Percentiles rank a stretch among this genome's conserved stretches.
These are phyloP conservation scores for Muscicapa comitata DNA, from an alignment of 2,797 vertebrate genomes.

Conservation along the genomic window DNA sequence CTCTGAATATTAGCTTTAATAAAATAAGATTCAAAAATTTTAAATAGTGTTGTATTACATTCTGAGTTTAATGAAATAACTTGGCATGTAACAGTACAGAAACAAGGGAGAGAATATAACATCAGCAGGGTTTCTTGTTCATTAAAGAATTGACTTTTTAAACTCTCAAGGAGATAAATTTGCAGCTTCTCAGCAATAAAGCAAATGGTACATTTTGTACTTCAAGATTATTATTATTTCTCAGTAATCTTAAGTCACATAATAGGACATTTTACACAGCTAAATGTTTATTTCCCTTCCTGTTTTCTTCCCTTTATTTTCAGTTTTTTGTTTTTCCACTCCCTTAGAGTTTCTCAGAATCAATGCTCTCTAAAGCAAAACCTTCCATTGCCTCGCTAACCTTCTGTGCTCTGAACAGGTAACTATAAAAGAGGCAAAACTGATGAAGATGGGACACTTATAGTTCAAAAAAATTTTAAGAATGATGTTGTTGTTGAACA, in stretches of 20 bases:
- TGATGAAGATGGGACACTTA: neutral
- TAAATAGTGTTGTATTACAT: conserved; percentile 35
- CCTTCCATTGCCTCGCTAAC: neutral
- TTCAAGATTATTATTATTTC: conserved; percentile 18
- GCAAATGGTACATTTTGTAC: neutral
- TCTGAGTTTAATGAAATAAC: conserved; percentile 51
- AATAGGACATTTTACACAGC: neutral
- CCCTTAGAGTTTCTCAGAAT: neutral
- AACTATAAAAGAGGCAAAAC: neutral
- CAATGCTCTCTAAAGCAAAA: neutral
- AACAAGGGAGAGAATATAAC: conserved; percentile 39
- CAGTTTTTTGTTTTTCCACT: neutral
- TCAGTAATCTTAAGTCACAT: conserved; percentile 21
- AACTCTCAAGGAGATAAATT: conserved; percentile 31
- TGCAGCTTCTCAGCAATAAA: conserved; percentile 22
- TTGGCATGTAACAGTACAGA: neutral
- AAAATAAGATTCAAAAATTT: conserved; percentile 45
- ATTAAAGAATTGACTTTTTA: conserved; percentile 51
- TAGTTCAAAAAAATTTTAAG: neutral
- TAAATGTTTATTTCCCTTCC: conserved; percentile 4
- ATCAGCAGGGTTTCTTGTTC: conserved; percentile 37
- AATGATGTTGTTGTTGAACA: neutral
- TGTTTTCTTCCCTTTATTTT: neutral
- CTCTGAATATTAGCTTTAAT: conserved; percentile 32
- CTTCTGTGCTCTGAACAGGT: neutral